Percentiles rank a stretch among this genome's conserved stretches.
phyloP scores from a whole-genome alignment of 2,797 vertebrate species.

The Sylvilagus floridanus region DNA sequence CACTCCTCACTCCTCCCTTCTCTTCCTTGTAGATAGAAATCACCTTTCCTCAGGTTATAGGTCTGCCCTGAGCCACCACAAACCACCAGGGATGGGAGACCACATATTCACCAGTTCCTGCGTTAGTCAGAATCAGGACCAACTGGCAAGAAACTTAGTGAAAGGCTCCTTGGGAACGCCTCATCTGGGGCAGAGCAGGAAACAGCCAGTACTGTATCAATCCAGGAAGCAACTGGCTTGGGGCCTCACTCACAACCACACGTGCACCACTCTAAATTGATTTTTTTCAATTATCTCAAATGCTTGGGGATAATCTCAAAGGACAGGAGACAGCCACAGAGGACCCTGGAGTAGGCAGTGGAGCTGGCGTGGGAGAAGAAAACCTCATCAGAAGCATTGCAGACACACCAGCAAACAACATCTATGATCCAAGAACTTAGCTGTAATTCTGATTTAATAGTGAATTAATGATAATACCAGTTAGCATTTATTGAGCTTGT shows the following conservation, averaged over 20 bases:
- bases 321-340: background rate
- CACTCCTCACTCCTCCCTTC: too few relatives aligned
- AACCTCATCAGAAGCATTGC: background rate
- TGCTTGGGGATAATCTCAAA: background rate
- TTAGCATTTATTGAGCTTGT: too few relatives aligned
- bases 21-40: too few relatives aligned
- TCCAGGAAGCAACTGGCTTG: background rate
- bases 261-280: background rate
- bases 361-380: background rate
- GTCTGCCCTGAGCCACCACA: background rate
- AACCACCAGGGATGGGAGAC: background rate
- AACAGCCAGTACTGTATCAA: background rate
- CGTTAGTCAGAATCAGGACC: background rate
- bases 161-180: background rate
- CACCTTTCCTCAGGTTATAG: background rate
- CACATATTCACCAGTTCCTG: background rate
- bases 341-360: too few relatives aligned
- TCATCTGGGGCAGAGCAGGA: background rate
- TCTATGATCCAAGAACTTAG: background rate
- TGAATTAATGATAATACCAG: too few relatives aligned
- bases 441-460: background rate
- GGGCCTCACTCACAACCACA: background rate
- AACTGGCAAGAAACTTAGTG: background rate
- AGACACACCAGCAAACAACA: background rate
- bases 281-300: background rate